Base-by-base conservation (phyloP, 1,140 invertebrate species). In the Drosophila mojavensis region DNA sequence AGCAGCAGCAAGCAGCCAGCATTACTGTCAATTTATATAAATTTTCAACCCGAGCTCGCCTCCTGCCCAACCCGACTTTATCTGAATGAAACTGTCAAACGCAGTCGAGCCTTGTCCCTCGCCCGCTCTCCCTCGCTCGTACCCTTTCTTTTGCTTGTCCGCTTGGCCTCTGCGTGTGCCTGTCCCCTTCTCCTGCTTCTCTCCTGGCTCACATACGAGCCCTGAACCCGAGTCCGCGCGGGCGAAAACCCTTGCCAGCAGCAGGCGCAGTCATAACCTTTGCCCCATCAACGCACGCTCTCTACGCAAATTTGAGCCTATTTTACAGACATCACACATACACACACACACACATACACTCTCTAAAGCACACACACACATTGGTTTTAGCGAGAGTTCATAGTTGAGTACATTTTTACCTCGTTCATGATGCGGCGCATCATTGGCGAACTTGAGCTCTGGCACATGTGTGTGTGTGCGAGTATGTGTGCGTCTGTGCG, bases 11-110 rank as follows among this genome's bases (percentile, higher is more conserved):
- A 68, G 81, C 79, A 71, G 64, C 55, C 79, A 83, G 83, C 83
- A 86, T 88, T 86, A 88, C 82, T 81, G 83, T 85, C 83, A 88
- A 88, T 88, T 88, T 88, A 88, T 88, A 88, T 88, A 88, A 88
- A 88, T 88, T 88, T 89, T 79, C 70, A 67, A 11, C 36, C 36
- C 43, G 56, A 39, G 51, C 72, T 53, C 58, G 41, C 11, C 15
- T 4, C 10, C 39, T 39, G 2, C 10, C 45, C 39, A 24, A 1
- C 26, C 58, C 43, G 39, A n/a, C 43, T 48, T 67, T 73, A 66
- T 73, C 51, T 43, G 62, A 45, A 65, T 76, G 45, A 64, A 76
- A 76, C 74, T 77, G 74, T 77, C 74, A 77, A 77, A 67, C 62
- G 56, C 71, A 79, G 75, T 61, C 58, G 65, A 56, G 56, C 26